Conservation (phyloP, 2,113 vertebrate genomes). For the Corynorhinus townsendii region DNA sequence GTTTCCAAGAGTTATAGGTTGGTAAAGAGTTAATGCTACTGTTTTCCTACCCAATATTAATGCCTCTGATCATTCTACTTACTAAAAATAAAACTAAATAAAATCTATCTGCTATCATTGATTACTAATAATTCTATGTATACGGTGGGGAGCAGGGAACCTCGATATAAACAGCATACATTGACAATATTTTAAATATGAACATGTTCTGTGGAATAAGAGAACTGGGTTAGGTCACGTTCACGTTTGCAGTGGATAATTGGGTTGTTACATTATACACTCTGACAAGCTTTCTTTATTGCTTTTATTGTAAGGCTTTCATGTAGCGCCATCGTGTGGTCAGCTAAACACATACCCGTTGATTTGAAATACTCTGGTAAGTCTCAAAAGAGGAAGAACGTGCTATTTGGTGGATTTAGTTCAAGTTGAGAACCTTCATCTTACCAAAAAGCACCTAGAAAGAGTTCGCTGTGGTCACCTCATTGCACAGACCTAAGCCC, state of each 20-base stretch:
- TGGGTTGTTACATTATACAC: neutral
- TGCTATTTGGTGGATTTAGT: neutral
- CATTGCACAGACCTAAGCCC: neutral
- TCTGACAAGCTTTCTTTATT: neutral
- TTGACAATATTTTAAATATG: neutral
- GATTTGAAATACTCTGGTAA: neutral
- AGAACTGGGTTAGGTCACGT: neutral
- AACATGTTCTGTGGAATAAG: neutral
- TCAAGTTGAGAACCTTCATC: neutral
- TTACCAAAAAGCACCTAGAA: neutral
- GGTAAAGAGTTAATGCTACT: neutral
- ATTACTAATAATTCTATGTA: neutral
- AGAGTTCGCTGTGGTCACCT: neutral
- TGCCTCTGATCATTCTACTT: neutral
- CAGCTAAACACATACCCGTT: neutral
- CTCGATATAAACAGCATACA: neutral
- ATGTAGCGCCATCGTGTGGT: conserved; percentile 74
- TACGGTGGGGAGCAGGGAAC: neutral
- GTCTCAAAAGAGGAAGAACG: neutral
- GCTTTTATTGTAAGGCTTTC: conserved; percentile 38
- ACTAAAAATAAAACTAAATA: conserved; percentile 18
- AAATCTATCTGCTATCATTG: neutral
- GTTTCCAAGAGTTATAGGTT: neutral
- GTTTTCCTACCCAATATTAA: neutral
- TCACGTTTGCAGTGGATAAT: neutral